Conservation (phyloP, 2,888 invertebrate species). For the Lycocerus yunnanus region DNA sequence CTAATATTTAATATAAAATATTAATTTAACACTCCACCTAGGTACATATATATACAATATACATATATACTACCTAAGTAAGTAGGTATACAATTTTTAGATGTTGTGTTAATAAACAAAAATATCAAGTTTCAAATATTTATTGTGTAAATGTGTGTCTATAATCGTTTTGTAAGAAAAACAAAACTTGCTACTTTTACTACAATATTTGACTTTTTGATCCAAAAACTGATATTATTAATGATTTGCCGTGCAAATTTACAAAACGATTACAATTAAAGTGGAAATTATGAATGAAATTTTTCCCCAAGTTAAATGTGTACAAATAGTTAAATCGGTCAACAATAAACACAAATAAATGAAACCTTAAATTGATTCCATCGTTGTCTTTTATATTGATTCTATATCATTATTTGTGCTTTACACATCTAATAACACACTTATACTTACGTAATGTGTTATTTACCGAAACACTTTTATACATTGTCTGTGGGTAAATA, state of each 20-base stretch:
- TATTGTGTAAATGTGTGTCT: conserved; percentile 39
- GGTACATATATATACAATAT: not conserved
- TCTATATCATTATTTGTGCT: conserved; percentile 9
- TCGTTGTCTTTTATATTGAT: conserved; percentile 23
- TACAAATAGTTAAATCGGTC: conserved; percentile 36
- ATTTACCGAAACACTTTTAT: not conserved
- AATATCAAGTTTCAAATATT: conserved; percentile 44
- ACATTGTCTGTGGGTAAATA: not conserved
- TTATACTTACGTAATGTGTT: not conserved
- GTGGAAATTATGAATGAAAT: conserved; percentile 32
- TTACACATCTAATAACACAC: conserved; percentile 1
- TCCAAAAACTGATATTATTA: conserved; percentile 36
- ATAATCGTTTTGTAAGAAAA: conserved; percentile 29
- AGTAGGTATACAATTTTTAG: not conserved
- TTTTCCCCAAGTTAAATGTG: conserved; percentile 21
- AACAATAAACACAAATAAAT: conserved; percentile 34
- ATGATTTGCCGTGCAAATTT: conserved; percentile 45
- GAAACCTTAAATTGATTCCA: conserved; percentile 19
- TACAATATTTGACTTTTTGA: conserved; percentile 41
- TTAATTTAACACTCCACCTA: conserved; percentile 14
- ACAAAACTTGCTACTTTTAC: conserved; percentile 29
- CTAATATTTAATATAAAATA: conserved; percentile 27
- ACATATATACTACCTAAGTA: not conserved
- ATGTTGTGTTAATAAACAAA: conserved; percentile 25
- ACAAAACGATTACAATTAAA: conserved; percentile 45